Conservation (phyloP, 2,888 invertebrate species). For the Rutpela maculata region DNA sequence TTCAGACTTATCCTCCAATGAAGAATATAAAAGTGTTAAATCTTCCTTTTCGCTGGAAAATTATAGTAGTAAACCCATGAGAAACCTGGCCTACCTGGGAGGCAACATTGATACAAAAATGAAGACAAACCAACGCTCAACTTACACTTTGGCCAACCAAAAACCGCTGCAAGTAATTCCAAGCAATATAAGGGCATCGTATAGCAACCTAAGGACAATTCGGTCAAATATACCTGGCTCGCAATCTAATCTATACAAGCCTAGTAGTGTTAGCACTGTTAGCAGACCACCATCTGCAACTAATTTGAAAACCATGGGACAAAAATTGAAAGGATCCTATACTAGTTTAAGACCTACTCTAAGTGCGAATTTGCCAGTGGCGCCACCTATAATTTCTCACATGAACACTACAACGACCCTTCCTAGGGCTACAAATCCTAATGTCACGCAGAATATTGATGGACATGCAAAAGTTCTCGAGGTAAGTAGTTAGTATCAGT, state of each 20-base stretch:
- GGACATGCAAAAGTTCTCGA: conserved; percentile 47
- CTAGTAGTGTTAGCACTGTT: conserved; percentile 40
- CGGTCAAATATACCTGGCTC: conserved; percentile 53
- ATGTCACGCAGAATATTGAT: conserved; percentile 50
- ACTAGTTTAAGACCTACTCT: conserved; percentile 69
- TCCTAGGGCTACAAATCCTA: conserved; percentile 47
- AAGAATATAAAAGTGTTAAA: conserved; percentile 66
- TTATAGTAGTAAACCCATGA: conserved; percentile 54
- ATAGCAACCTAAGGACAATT: conserved; percentile 55
- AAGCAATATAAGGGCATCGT: conserved; percentile 47
- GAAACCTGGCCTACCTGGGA: conserved; percentile 57
- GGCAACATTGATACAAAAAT: conserved; percentile 49
- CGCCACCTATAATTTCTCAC: conserved; percentile 58
- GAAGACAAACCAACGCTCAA: conserved; percentile 54
- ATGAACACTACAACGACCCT: conserved; percentile 54
- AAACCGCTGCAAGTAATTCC: conserved; percentile 53
- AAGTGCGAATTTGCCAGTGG: conserved; percentile 66
- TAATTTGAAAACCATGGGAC: conserved; percentile 67
- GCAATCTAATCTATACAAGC: conserved; percentile 54
- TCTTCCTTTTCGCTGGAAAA: conserved; percentile 60
- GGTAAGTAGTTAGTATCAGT: conserved; percentile 45
- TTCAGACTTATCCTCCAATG: conserved; percentile 69
- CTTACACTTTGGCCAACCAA: conserved; percentile 55
- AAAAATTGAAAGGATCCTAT: conserved; percentile 68
- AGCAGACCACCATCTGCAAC: conserved; percentile 43